Evolutionary conservation across 2,888 invertebrate genomes (phyloP).

Genomic region (Cryptosula pallasiana): DNA sequence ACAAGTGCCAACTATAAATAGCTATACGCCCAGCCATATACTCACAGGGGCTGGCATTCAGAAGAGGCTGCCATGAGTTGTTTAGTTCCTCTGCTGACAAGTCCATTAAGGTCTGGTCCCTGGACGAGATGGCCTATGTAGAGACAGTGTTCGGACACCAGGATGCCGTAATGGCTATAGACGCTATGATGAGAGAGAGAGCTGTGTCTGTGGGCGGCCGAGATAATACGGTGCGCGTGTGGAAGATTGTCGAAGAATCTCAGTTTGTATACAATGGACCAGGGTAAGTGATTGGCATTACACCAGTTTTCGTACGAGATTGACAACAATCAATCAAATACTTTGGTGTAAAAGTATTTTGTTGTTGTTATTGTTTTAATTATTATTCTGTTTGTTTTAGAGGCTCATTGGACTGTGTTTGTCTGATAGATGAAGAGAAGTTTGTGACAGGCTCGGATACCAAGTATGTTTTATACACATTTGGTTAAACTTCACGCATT

Average conservation of each 20-base stretch:
- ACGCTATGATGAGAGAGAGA: slow-evolving; percentile 77
- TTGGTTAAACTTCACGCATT: no score
- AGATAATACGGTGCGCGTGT: slow-evolving; percentile 79
- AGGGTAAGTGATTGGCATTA: slow-evolving; percentile 40
- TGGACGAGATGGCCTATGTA: slow-evolving; percentile 92
- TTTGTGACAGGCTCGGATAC: slow-evolving; percentile 89
- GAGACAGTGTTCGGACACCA: slow-evolving; percentile 94
- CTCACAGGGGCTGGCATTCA: slow-evolving; percentile 69
- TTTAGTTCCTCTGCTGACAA: slow-evolving; percentile 60
- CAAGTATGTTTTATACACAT: no score
- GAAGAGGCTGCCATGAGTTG: slow-evolving; percentile 76
- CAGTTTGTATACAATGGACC: slow-evolving; percentile 89
- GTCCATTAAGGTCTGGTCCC: slow-evolving; percentile 83
- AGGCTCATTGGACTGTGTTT: slow-evolving; percentile 80
- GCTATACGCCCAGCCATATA: no score
- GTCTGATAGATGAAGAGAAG: slow-evolving; percentile 84
- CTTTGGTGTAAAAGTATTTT: slow-evolving; percentile 7
- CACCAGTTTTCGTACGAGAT: no score
- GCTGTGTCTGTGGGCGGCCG: slow-evolving; percentile 83
- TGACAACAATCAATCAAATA: no score
- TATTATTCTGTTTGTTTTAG: slow-evolving; percentile 33
- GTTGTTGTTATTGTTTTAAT: background rate
- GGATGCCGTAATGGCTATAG: slow-evolving; percentile 76
- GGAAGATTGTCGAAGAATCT: slow-evolving; percentile 96
- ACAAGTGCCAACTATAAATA: no score